Evolutionary conservation across 2,797 vertebrate species (phyloP).

Genomic region (Gorsachius magnificus): DNA sequence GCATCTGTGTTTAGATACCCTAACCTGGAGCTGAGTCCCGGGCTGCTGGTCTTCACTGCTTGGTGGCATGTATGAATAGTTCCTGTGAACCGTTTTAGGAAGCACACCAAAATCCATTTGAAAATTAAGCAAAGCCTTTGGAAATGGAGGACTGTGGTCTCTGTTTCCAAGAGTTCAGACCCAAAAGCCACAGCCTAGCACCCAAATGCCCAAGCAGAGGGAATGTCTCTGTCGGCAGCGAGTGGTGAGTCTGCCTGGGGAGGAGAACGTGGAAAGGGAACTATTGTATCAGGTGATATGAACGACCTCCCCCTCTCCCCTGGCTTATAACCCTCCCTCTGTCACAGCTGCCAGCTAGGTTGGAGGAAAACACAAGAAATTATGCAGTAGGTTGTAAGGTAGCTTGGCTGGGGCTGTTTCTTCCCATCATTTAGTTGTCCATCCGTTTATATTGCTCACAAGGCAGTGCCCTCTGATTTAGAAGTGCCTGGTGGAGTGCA

Average conservation of each 20-base stretch:
- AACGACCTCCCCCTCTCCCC: rapidly evolving
- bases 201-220: not conserved
- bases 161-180: not conserved
- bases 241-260: not conserved
- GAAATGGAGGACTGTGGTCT: not conserved
- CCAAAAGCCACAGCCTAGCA: rapidly evolving
- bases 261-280: not conserved
- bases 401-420: not conserved
- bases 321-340: not conserved
- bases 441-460: not conserved
- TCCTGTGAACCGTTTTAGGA: not conserved
- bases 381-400: not conserved
- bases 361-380: not conserved
- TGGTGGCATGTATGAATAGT: not conserved
- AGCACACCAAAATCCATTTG: not conserved
- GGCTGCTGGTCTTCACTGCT: not conserved
- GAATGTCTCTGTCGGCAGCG: rapidly evolving
- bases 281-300: not conserved
- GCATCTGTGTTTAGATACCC: not conserved
- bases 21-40: not conserved
- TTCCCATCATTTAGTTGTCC: not conserved
- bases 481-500: not conserved
- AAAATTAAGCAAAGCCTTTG: not conserved
- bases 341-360: not conserved
- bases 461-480: not conserved